Percentiles rank a stretch among this genome's conserved stretches.
These are phyloP conservation scores for Atrichornis clamosus DNA, from an alignment of 2,113 vertebrate species.

Conservation along the genomic window DNA sequence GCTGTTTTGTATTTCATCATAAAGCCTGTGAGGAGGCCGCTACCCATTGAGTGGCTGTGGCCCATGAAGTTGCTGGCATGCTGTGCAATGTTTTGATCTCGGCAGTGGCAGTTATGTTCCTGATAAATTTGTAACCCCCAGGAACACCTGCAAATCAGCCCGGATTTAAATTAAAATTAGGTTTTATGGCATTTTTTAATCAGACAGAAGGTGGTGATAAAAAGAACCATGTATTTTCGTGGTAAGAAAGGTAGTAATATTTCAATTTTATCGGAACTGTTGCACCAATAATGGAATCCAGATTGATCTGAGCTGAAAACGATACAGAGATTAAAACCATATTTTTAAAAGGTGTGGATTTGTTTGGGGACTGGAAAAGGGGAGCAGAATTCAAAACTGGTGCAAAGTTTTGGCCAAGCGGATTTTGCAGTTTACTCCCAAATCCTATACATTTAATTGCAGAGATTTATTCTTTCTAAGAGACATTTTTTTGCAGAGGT, in stretches of 20 bases:
- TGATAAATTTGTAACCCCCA: conserved; percentile 89
- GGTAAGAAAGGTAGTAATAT: conserved; percentile 83
- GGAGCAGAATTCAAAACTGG: background rate
- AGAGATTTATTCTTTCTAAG: conserved; percentile 4
- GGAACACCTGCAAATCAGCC: conserved; percentile 90
- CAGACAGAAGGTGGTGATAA: conserved; percentile 86
- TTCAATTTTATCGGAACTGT: conserved; percentile 82
- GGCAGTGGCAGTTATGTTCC: conserved; percentile 88
- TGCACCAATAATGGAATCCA: conserved; percentile 82
- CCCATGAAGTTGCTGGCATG: conserved; percentile 85
- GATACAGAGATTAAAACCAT: conserved; percentile 77
- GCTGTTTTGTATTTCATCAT: conserved; percentile 91
- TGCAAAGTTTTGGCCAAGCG: conserved; percentile 12
- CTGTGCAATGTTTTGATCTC: conserved; percentile 91
- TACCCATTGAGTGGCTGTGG: conserved; percentile 88
- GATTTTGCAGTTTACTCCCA: conserved; percentile 33
- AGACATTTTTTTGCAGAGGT: background rate
- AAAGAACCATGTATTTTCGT: conserved; percentile 82
- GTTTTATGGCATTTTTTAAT: conserved; percentile 89
- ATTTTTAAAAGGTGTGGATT: conserved; percentile 72
- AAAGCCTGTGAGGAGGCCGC: conserved; percentile 89
- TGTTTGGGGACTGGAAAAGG: background rate
- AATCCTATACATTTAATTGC: background rate
- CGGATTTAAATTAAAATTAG: conserved; percentile 88
- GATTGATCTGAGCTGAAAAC: conserved; percentile 78